phyloP scores from a whole-genome alignment of 2,797 vertebrate species.

The Phrynocephalus vlangalii region DNA sequence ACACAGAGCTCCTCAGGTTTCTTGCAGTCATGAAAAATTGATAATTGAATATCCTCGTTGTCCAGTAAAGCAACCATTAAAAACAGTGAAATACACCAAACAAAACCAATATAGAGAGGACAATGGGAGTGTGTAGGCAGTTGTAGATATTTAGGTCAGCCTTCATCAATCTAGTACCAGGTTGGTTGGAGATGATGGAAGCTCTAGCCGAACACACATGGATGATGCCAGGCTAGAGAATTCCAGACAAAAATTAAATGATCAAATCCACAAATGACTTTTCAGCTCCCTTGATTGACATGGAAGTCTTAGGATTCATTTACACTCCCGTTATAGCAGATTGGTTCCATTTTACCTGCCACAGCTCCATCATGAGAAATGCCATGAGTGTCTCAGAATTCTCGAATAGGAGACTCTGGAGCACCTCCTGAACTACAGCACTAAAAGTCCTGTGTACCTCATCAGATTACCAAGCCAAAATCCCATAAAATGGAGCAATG shows the following conservation, averaged over 20 bases:
- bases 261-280: neutral
- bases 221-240: neutral
- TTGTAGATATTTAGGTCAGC: neutral
- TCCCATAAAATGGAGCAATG: too few species aligned
- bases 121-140: neutral
- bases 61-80: neutral
- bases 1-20: neutral
- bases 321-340: too few species aligned
- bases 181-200: neutral
- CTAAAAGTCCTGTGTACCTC: too few species aligned
- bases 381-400: too few species aligned
- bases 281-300: neutral
- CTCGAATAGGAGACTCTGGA: too few species aligned
- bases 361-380: too few species aligned
- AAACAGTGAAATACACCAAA: neutral
- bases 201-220: neutral
- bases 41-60: neutral
- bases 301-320: neutral
- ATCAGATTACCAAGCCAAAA: too few species aligned
- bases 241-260: neutral
- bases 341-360: too few species aligned
- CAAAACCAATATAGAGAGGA: neutral
- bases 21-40: neutral
- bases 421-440: too few species aligned
- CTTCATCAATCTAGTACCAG: neutral